Conservation (phyloP, 2,888 invertebrate genomes). For the Megalurothrips usitatus region DNA sequence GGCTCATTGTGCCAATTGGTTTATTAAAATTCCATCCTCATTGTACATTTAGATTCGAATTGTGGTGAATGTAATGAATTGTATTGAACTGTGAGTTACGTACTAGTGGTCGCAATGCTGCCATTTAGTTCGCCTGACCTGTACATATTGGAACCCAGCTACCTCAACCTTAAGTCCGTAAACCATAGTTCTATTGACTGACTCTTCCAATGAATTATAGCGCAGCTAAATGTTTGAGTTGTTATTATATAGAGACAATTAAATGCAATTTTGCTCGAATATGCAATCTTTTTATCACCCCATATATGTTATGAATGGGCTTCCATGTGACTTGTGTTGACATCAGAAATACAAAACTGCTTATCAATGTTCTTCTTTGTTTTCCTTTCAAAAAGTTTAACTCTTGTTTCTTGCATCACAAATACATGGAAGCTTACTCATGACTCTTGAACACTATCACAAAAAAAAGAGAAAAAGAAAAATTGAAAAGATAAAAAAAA, state of each 20-base stretch:
- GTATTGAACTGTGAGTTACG: slow-evolving; percentile 24
- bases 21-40: slow-evolving; percentile 18
- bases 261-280: slow-evolving; percentile 25
- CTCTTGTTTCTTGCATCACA: too few species aligned
- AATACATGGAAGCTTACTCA: too few species aligned
- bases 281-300: not conserved
- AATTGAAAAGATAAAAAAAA: not conserved
- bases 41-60: slow-evolving; percentile 24
- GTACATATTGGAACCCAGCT: slow-evolving; percentile 26
- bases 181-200: slow-evolving; percentile 25
- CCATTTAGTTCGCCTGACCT: slow-evolving; percentile 24
- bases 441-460: too few species aligned
- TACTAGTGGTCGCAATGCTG: slow-evolving; percentile 13
- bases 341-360: too few species aligned
- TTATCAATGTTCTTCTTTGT: not conserved
- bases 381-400: not conserved
- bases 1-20: slow-evolving; percentile 15
- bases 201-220: slow-evolving; percentile 22
- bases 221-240: slow-evolving; percentile 25
- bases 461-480: not conserved
- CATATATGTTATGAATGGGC: not conserved
- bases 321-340: not conserved
- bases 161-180: slow-evolving; percentile 22
- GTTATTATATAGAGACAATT: slow-evolving; percentile 23
- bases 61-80: slow-evolving; percentile 11